Evolutionary conservation across 2,797 vertebrate species (phyloP).

Genomic region (Bovichtus variegatus): DNA sequence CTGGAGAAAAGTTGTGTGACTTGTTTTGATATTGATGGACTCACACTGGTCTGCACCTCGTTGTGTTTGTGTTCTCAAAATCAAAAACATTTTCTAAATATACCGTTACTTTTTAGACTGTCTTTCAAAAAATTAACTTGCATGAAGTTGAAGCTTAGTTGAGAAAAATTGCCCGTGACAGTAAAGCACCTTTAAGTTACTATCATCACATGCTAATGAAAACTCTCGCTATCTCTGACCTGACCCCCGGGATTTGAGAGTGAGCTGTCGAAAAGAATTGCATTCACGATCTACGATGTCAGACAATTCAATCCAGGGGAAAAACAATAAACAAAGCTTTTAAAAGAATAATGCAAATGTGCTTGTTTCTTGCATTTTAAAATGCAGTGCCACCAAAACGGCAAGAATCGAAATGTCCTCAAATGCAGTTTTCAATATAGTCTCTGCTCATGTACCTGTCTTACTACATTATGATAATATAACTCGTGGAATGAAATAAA

Average conservation of each 20-base stretch:
- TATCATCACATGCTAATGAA: neutral
- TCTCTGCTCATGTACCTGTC: neutral
- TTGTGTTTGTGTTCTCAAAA: neutral
- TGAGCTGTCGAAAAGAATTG: neutral
- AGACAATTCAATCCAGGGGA: conserved; percentile 7
- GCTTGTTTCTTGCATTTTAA: neutral
- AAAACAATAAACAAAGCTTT: neutral
- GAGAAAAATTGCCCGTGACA: neutral
- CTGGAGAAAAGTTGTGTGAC: neutral
- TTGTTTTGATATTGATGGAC: neutral
- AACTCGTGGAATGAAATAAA: neutral
- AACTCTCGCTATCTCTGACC: no score
- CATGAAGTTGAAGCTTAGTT: neutral
- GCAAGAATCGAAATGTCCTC: neutral
- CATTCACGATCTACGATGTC: neutral
- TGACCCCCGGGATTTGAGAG: neutral
- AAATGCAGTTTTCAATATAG: neutral
- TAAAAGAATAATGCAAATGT: conserved; percentile 5
- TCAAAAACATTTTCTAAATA: neutral
- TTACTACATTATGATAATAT: neutral
- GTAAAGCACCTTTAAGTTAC: no score
- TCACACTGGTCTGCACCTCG: neutral
- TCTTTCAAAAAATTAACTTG: neutral
- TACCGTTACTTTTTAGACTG: neutral
- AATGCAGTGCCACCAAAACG: neutral